Evolutionary conservation across 2,888 invertebrate genomes (phyloP), one percentile per base, ranked within the genome.

Genomic region (Andrena bucephala): DNA sequence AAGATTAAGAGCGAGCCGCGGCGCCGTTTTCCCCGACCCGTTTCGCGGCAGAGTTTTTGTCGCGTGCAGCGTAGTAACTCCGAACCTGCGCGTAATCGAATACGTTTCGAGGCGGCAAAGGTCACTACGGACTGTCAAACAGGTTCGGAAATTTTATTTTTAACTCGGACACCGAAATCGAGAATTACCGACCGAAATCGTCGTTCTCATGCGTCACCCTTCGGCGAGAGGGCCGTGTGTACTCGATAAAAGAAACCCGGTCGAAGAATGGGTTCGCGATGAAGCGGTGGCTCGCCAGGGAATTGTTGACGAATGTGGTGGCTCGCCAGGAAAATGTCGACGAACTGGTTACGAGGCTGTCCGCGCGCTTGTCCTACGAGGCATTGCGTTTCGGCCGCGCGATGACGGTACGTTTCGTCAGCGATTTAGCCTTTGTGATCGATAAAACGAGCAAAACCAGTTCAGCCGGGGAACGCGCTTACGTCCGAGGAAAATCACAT

Each of bases 401-500:
- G 10, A 54, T 33, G 42, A 50, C 33, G 60, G 13, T 7, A 13
- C 29, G 27, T 2, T 8, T 62, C 36, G 3, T 69, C 27, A n/a
- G n/a, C 7, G 42, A 65, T 60, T 24, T 27, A 29, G 36, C 24
- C 24, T 50, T 59, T 57, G 52, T 31, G 71, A 80, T 73, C 36
- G 10, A 77, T 68, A 24, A 52, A 60, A 81, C 42, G 33, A 67
- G 63, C 33, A 59, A 70, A 87, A 76, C 62, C 67, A 82, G 63
- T 77, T 77, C 77, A 74, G 8, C 5, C 50, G 42, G 16, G 42
- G 59, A 75, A 62, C 66, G 67, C 71, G 82, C 84, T 83, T 86
- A 84, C 77, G 77, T 77, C 67, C 36, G 65, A 59, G 77, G 80
- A 88, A 86, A 86, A 89, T 85, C 78, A 83, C 76, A 85, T 73